Evolutionary conservation across 2,113 vertebrate species (phyloP), one percentile per base, ranked within the genome.

Genomic region (Hypomesus transpacificus): DNA sequence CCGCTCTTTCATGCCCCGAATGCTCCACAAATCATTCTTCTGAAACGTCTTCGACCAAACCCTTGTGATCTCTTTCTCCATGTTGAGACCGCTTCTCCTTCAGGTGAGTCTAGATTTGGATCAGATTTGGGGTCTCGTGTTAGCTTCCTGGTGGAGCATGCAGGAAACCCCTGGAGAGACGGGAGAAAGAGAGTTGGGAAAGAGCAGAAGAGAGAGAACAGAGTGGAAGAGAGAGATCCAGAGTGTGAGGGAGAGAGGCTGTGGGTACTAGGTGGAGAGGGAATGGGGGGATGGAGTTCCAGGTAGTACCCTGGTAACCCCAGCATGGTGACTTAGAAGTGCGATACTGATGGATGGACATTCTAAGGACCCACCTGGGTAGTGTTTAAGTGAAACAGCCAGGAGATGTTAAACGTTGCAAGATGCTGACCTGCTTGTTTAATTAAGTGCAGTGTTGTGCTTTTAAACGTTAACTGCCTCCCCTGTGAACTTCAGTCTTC

Each of bases 351-450:
- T 87, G 82, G 83, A 85, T 86, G 83, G 80, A 71, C 83, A 80
- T 78, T 83, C 73, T 75, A 80, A 83, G 82, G 73, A 82, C 73
- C 85, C 85, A 85, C 84, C 85, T 91, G 87, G 82, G 87, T 81
- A 86, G 83, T 81, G 83, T 87, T 87, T 85, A 64, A 82, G 68
- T 64, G 66, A 75, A 75, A 86, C 80, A 75, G 72, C 82, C 63
- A 59, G 76, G 8, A 84, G 83, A 85, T 75, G 66, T 82, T 89
- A 88, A 89, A 86, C 78, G 84, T 85, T 91, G 67, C 84, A 88
- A 85, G 83, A 89, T 84, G 88, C 73, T 86, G 82, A 87, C 78
- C 82, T 81, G 76, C 80, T 84, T 84, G 81, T 88, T 88, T 90
- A 87, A 89, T 87, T 89, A 88, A 85, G 84, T 83, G 85, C 85